Evolutionary conservation across 2,888 invertebrate species (phyloP), one percentile per base, ranked within the genome.

Genomic region (Operophtera brumata): DNA sequence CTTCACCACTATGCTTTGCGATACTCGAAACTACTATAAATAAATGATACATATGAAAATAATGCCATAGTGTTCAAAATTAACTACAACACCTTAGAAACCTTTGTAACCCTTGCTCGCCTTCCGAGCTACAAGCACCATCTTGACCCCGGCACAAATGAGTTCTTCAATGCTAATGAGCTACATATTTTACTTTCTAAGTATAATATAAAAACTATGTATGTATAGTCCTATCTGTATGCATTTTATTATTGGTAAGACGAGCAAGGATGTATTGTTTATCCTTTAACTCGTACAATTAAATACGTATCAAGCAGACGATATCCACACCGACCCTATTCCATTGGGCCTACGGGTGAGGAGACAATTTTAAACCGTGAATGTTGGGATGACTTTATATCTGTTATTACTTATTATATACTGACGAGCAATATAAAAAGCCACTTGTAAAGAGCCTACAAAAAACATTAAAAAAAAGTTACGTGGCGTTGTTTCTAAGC

Each of bases 291-390:
- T 13, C 3, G 10, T 3, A 42, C 10, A 45, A 50, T 47, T 55
- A 42, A 47, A 55, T 55, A 54, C 44, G 41, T 48, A 20, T 10
- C 14, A 25, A 35, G 28, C 28, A 35, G 12, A n/a, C 6, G 40
- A 49, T 30, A 30, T 34, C 13, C 20, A 40, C 39, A 36, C n/a
- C n/a, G n/a, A n/a, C n/a, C n/a, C n/a, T n/a, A n/a, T n/a, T n/a
- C n/a, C n/a, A n/a, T n/a, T n/a, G n/a, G n/a, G n/a, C n/a, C n/a
- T n/a, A n/a, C n/a, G n/a, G n/a, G 32, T 46, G 25, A 36, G 45
- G 30, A 48, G 37, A 35, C 35, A 36, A 40, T 12, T 44, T 48
- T 34, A 12, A 35, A 40, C 28, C 34, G 9, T 39, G 14, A 50
- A 49, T 53, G 30, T 35, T 35, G 6, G 12, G 12, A 35, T n/a